Evolutionary conservation across 1,140 invertebrate genomes (phyloP), one percentile per base, ranked within the genome.

Genomic region (Ladona fulva): DNA sequence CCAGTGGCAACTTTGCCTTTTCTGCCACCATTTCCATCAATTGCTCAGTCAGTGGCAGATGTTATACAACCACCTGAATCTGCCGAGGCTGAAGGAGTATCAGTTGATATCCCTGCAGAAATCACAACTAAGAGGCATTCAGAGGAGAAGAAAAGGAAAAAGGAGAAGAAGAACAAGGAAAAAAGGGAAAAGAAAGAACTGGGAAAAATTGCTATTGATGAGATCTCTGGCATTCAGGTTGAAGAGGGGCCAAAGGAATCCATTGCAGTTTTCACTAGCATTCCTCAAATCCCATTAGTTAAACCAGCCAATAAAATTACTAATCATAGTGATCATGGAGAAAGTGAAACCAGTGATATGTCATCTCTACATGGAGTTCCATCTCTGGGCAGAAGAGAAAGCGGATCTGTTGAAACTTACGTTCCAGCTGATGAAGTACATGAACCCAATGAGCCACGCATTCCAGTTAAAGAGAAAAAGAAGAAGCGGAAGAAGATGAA

Each of bases 401-500:
- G 81, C 78, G 74, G 77, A 81, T 8, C 81, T 79, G n/a, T 80
- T 52, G 52, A 24, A 80, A 75, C 12, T 82, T 80, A 75, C 80
- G 22, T n/a, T 80, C n/a, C n/a, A 16, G n/a, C n/a, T 19, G 52
- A 66, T 19, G 52, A 66, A 6, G 52, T 6, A 66, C 52, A 66
- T 66, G 52, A 66, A 22, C 1, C 29, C 29, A 66, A 22, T 66
- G 52, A 66, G 14, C 52, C 52, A 6, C 52, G 52, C 52, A 83
- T 82, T 11, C 80, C 83, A 12, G 82, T 82, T 24, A 91, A 91
- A 81, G 92, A 93, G 80, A 93, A 92, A 82, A 93, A 92, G 82
- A 94, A 94, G 84, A 94, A 94, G 81, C 89, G 93, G 76, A 94
- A 94, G 82, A 92, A 91, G 81, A 93, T 89, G 24, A 93, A 92